Evolutionary conservation across 2,113 vertebrate genomes (phyloP).

Genomic region (Forbesichthys papilliferus): DNA sequence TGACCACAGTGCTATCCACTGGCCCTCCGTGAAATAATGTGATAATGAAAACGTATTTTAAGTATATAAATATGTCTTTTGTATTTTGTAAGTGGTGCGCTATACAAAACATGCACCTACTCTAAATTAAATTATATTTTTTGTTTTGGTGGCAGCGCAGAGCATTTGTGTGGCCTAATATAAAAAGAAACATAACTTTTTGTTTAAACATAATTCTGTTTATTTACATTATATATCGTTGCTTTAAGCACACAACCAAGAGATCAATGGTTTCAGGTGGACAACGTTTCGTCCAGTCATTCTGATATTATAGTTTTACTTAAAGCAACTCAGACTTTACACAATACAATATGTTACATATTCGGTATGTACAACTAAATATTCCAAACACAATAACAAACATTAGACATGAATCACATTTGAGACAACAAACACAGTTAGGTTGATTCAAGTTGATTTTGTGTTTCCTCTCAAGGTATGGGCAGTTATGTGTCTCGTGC

Average conservation of each 20-base stretch:
- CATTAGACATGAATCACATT: conserved; percentile 45
- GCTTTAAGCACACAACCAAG: conserved; percentile 63
- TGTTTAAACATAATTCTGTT: conserved; percentile 73
- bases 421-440: conserved; percentile 43
- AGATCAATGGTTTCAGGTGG: conserved; percentile 62
- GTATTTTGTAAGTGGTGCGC: too few species aligned
- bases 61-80: too few species aligned
- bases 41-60: too few species aligned
- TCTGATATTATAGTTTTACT: conserved; percentile 80
- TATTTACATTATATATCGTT: conserved; percentile 73
- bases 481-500: too few species aligned
- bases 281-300: conserved; percentile 66
- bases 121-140: too few species aligned
- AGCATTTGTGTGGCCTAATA: too few species aligned
- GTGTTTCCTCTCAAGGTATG: too few species aligned
- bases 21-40: too few species aligned
- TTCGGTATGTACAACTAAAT: conserved; percentile 85
- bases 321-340: conserved; percentile 89
- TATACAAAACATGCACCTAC: too few species aligned
- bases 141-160: too few species aligned
- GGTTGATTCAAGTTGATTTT: conserved; percentile 1
- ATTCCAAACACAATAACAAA: conserved; percentile 78
- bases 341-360: conserved; percentile 89
- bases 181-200: conserved; percentile 3
- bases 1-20: too few species aligned